Conservation (phyloP, 1,140 invertebrate genomes). For the Heliothis subflexa region DNA sequence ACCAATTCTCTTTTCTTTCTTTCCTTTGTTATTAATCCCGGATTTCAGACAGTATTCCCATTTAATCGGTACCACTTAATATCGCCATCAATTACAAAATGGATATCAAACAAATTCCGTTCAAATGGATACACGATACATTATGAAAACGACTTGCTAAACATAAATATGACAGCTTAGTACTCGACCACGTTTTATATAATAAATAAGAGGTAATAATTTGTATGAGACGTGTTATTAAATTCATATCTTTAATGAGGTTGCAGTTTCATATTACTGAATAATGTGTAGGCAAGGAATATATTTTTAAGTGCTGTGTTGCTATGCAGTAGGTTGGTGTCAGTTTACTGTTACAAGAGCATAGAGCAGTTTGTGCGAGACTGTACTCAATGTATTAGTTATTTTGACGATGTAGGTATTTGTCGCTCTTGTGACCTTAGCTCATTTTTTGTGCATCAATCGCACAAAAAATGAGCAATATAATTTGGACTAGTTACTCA, state of each 20-base stretch:
- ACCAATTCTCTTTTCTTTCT: background rate
- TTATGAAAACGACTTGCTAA: no score
- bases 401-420: background rate
- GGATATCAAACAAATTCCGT: background rate
- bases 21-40: constrained; percentile 13
- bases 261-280: constrained; percentile 24
- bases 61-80: background rate
- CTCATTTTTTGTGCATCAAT: no score
- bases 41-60: background rate
- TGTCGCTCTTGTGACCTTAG: no score
- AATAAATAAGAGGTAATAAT: constrained; percentile 9
- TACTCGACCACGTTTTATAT: background rate
- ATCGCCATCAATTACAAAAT: background rate
- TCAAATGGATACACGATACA: no score
- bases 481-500: no score
- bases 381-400: background rate
- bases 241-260: constrained; percentile 31
- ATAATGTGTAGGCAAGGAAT: constrained; percentile 5
- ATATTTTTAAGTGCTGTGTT: constrained; percentile 22
- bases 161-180: background rate
- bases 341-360: background rate
- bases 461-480: no score
- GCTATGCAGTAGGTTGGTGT: constrained; percentile 1
- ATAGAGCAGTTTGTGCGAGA: background rate
- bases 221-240: constrained; percentile 24